These are phyloP conservation scores for Chrysina gloriosa DNA, from an alignment of 2,888 invertebrate species.

Conservation along the genomic window DNA sequence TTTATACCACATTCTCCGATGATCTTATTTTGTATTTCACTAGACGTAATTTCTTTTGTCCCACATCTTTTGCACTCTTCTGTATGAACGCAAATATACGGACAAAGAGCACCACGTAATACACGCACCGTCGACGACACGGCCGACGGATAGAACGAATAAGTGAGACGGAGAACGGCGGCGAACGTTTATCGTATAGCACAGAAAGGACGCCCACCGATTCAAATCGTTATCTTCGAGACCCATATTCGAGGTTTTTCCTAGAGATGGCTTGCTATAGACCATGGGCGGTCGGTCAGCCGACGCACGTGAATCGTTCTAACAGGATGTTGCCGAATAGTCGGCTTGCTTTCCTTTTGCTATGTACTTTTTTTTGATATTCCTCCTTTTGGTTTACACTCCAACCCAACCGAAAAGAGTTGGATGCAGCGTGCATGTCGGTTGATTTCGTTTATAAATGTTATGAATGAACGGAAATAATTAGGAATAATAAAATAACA, in stretches of 20 bases:
- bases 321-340: conserved; percentile 36
- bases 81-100: background rate
- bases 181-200: conserved; percentile 24
- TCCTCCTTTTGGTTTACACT: conserved; percentile 14
- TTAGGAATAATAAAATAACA: no score
- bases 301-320: conserved; percentile 31
- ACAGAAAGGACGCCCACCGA: conserved; percentile 35
- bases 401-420: background rate
- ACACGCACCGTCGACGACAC: conserved; percentile 13
- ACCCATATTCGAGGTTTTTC: conserved; percentile 33
- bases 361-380: conserved; percentile 8
- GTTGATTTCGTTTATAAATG: background rate
- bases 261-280: conserved; percentile 14
- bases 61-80: background rate
- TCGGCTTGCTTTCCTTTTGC: conserved; percentile 17
- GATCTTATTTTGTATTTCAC: no score
- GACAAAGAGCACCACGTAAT: background rate
- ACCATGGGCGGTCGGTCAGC: conserved; percentile 19
- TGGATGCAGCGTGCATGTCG: background rate
- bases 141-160: no score
- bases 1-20: no score
- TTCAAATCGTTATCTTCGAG: conserved; percentile 35
- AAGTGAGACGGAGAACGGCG: conserved; percentile 23
- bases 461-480: background rate
- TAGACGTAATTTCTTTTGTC: background rate